Base-by-base conservation (phyloP, 2,888 invertebrate species). In the Labia minor region DNA sequence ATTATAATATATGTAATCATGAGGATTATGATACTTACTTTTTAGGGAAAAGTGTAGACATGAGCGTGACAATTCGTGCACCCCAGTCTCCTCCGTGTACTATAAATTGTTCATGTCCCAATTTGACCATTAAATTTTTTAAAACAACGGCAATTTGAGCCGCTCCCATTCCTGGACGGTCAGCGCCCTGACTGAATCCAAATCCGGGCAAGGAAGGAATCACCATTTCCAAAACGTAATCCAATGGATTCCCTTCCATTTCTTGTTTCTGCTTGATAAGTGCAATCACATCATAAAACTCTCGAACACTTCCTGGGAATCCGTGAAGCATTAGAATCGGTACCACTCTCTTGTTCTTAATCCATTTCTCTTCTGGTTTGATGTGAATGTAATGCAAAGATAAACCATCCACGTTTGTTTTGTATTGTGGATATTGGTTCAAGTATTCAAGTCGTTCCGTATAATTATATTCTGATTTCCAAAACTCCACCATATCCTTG, bases 401-500 rank as follows among this genome's bases (percentile, higher is more conserved):
- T 67, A 86, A 73, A 64, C 89, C 89, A 75, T 89, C 88, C 71
- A 94, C 85, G 67, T 85, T 84, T 0, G 91, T 92, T 14, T 49
- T 49, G 49, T 49, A 49, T 49, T 49, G 49, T 2, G 49, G 49
- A 16, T 49, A 49, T 49, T 49, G 49, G 14, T 49, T 49, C 49
- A 49, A 49, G 16, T 10, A 49, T 14, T 49, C 49, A 49, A 49
- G 49, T n/a, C 49, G 49, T n/a, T 11, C 49, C 16, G 4, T 49
- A 49, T 49, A 16, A 14, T 49, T 14, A 16, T 49, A 49, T 2
- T 49, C 8, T 4, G 3, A 8, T 4, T 4, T 14, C 49, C 49
- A 49, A 14, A n/a, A 49, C 3, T 49, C 16, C 2, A 49, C 14
- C 49, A 49, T 49, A 10, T 49, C 49, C 49, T 16, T 49, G 16